Base-by-base conservation (phyloP, 2,888 invertebrate species). In the Euclidia mi region DNA sequence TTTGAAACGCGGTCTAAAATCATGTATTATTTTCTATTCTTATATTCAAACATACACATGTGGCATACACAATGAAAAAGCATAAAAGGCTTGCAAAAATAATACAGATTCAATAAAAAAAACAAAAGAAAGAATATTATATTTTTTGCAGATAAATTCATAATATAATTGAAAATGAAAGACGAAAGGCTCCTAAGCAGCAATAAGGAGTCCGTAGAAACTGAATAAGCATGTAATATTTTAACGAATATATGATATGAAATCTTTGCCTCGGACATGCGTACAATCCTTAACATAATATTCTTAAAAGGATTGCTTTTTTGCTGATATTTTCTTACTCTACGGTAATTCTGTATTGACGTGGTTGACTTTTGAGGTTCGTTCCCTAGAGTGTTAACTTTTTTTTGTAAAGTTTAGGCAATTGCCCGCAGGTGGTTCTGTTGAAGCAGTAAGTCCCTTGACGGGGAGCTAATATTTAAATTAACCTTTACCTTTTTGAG, bases 191-290 rank as follows among this genome's bases (percentile, higher is more conserved):
- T 32, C n/a, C 2, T 12, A 14, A 34, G 20, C n/a, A 20, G 12
- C 28, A 3, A 10, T 15, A 28, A 17, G n/a, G 9, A 9, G 17
- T 15, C 17, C n/a, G 9, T 9, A n/a, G 18, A 32, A 43, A 29
- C 20, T 29, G 15, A 10, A 20, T 9, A 15, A 31, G 6, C 12
- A 45, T 34, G 10, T 45, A 45, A 45, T 45, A 45, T 35, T 34
- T 45, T 45, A 44, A 32, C 43, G 12, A 35, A 44, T 44, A 44
- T 44, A 44, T 44, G 37, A 38, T 35, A 38, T 29, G 38, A 31
- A 38, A 47, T 17, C 10, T 29, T 10, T 25, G 37, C 9, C 0
- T n/a, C 2, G 2, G 15, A 37, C 15, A 28, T 35, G 29, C 17
- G 25, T 35, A 35, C 25, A 4, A 45, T 7, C 1, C 3, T 20